These are phyloP conservation scores for Boulengeromyrus knoepffleri DNA, from an alignment of 2,113 vertebrate genomes.

Conservation along the genomic window DNA sequence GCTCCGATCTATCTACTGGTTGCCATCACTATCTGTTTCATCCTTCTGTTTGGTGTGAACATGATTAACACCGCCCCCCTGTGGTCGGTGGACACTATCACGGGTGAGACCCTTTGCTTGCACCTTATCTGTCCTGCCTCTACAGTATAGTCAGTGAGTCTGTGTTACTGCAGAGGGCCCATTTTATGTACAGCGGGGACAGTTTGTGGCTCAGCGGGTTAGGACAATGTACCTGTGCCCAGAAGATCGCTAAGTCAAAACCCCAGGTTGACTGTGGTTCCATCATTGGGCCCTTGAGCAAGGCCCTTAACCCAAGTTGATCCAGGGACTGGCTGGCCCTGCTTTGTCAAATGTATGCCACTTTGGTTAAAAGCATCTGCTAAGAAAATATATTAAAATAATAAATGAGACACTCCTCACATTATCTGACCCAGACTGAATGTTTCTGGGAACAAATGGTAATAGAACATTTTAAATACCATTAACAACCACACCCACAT, in stretches of 20 bases:
- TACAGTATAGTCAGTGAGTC: not conserved
- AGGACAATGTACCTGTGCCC: not conserved
- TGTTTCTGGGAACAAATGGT: not conserved
- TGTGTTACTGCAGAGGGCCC: not conserved
- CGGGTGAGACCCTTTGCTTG: constrained; percentile 61
- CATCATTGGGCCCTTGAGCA: not conserved
- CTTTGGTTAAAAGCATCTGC: not conserved
- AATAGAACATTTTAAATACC: not conserved
- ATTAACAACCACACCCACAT: not conserved
- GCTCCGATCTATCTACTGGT: constrained; percentile 81
- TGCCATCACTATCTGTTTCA: constrained; percentile 49
- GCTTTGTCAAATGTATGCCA: not conserved
- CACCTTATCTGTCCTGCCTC: not conserved
- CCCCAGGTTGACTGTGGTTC: not conserved
- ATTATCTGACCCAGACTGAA: not conserved
- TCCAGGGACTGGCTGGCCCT: not conserved
- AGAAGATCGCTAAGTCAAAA: not conserved
- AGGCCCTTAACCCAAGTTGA: not conserved
- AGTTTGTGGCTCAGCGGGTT: not conserved
- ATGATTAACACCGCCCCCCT: constrained; percentile 87
- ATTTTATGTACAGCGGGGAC: not conserved
- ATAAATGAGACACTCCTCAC: not conserved
- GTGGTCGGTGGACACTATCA: constrained; percentile 76
- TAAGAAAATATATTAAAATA: not conserved
- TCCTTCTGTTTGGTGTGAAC: constrained; percentile 84